Percentiles rank a stretch among this genome's conserved stretches.
These are phyloP conservation scores for Cercocebus atys DNA, from an alignment of 2,113 vertebrate genomes.

Conservation along the genomic window DNA sequence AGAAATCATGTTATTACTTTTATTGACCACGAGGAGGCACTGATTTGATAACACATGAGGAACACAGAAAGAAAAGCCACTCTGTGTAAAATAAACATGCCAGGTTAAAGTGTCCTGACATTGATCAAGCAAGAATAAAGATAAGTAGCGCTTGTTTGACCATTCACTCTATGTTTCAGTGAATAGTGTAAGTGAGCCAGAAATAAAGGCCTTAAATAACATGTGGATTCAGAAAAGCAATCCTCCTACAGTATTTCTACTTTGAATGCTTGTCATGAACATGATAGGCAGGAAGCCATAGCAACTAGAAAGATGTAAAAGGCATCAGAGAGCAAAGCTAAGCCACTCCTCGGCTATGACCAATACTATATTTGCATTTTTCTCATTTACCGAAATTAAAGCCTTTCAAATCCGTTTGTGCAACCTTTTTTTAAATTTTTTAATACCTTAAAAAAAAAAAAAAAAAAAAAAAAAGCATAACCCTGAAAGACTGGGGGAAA, in stretches of 20 bases:
- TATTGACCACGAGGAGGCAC: background rate
- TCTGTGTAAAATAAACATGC: background rate
- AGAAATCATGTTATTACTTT: background rate
- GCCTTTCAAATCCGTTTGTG: constrained; percentile 23
- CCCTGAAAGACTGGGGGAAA: background rate
- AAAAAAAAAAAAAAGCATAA: background rate
- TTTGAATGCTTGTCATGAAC: constrained; percentile 57
- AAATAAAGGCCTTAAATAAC: constrained; percentile 38
- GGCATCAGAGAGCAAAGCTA: background rate
- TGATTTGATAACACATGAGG: background rate
- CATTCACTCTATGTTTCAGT: background rate
- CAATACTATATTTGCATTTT: constrained; percentile 37
- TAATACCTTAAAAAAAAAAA: background rate
- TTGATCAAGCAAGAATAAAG: constrained; percentile 28
- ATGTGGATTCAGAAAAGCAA: constrained; percentile 29
- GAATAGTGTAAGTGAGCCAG: constrained; percentile 46
- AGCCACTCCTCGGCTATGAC: background rate
- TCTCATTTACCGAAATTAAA: constrained; percentile 35
- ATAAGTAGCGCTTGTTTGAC: constrained; percentile 42
- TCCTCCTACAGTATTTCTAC: background rate
- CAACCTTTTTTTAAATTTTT: background rate
- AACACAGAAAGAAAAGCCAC: background rate
- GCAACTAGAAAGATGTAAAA: constrained; percentile 53
- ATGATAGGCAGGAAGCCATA: constrained; percentile 50
- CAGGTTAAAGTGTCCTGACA: constrained; percentile 14